These are phyloP conservation scores for Folsomia candida DNA, from an alignment of 2,888 invertebrate genomes.

Conservation along the genomic window DNA sequence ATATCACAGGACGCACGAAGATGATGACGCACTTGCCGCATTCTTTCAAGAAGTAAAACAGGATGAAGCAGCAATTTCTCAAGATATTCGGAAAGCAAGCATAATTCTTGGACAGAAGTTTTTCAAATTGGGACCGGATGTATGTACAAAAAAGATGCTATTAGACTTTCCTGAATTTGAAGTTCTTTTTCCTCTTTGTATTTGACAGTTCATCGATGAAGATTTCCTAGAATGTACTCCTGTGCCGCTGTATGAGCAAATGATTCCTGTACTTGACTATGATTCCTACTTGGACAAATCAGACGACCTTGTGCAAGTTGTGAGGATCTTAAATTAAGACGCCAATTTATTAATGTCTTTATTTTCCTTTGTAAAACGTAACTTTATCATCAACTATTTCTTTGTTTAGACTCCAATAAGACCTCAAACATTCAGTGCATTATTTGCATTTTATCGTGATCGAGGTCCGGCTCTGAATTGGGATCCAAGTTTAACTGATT, in stretches of 20 bases:
- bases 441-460: conserved; percentile 39
- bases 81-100: conserved; percentile 35
- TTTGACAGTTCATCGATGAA: conserved; percentile 43
- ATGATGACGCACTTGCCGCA: conserved; percentile 36
- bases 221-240: conserved; percentile 47
- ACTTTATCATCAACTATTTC: not conserved
- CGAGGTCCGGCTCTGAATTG: conserved; percentile 41
- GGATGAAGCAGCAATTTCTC: conserved; percentile 26
- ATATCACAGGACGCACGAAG: conserved; percentile 14
- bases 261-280: conserved; percentile 33
- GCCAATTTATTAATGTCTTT: too few species aligned
- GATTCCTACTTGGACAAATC: conserved; percentile 32
- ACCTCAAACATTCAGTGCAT: conserved; percentile 39
- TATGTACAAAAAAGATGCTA: too few species aligned
- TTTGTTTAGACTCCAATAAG: conserved; percentile 34
- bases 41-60: conserved; percentile 32
- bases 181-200: not conserved
- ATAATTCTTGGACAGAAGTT: conserved; percentile 32
- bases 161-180: too few species aligned
- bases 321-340: conserved; percentile 23
- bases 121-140: conserved; percentile 45
- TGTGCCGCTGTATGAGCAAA: conserved; percentile 39
- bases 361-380: not conserved
- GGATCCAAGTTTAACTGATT: conserved; percentile 43
- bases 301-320: conserved; percentile 41